Conservation (phyloP, 2,888 invertebrate genomes). For the Myopa testacea region DNA sequence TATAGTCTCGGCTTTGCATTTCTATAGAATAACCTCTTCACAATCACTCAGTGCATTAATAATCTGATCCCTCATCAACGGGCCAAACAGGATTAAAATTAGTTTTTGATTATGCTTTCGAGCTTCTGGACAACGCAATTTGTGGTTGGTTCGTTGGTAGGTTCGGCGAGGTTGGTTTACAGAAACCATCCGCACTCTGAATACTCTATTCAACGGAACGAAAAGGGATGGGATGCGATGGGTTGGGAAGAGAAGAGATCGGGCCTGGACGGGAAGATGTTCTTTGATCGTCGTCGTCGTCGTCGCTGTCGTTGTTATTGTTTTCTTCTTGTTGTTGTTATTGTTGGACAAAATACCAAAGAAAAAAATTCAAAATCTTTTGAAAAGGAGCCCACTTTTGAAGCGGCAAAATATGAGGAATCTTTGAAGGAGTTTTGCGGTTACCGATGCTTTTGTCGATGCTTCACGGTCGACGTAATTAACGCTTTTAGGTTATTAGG, state of each 20-base stretch:
- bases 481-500: slow-evolving; percentile 59
- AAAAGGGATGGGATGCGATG: neutral
- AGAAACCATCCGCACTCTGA: neutral
- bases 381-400: slow-evolving; percentile 9
- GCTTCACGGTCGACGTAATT: slow-evolving; percentile 54
- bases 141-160: slow-evolving; percentile 51
- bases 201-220: neutral
- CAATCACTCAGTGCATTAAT: slow-evolving; percentile 51
- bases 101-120: slow-evolving; percentile 69
- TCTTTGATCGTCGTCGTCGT: slow-evolving; percentile 27
- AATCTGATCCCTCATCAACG: slow-evolving; percentile 62
- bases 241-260: neutral
- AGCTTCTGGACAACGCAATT: slow-evolving; percentile 69
- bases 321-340: neutral
- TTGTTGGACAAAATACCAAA: neutral
- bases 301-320: neutral
- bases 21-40: neutral
- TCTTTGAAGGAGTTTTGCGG: slow-evolving; percentile 9
- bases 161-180: neutral
- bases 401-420: slow-evolving; percentile 15
- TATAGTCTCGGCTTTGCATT: slow-evolving; percentile 9
- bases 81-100: slow-evolving; percentile 68
- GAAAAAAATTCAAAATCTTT: neutral
- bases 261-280: neutral
- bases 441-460: neutral